Evolutionary conservation across 2,797 vertebrate species (phyloP).

Genomic region (Pipistrellus kuhlii): DNA sequence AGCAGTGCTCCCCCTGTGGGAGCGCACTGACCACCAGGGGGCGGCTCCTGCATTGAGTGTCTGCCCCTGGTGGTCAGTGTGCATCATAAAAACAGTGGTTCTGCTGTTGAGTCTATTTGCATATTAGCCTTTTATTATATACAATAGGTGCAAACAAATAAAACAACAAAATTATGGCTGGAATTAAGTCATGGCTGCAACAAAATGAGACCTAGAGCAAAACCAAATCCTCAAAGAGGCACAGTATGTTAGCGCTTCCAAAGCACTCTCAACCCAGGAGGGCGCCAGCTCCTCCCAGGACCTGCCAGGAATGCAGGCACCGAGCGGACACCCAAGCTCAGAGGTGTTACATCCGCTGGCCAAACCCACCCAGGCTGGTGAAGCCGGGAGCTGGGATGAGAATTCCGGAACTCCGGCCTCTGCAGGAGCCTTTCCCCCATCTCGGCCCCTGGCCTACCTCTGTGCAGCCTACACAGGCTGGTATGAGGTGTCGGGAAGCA

Average conservation of each 20-base stretch:
- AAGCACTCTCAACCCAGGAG: background rate
- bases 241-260: background rate
- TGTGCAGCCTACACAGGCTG: background rate
- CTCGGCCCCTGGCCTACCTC: background rate
- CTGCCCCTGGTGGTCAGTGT: too few species aligned
- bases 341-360: background rate
- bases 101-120: too few species aligned
- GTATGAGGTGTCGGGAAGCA: background rate
- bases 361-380: background rate
- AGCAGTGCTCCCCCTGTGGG: too few species aligned
- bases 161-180: background rate
- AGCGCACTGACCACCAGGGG: too few species aligned
- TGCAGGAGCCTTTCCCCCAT: background rate
- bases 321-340: background rate
- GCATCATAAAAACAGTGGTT: accelerated
- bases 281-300: background rate
- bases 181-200: background rate
- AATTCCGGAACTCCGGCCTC: background rate
- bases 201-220: background rate
- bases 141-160: background rate
- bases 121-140: too few species aligned
- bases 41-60: too few species aligned
- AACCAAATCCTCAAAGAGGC: background rate
- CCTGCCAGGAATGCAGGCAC: background rate
- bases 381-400: background rate